Conservation (phyloP, 2,888 invertebrate species). For the Periphyllus acericola region DNA sequence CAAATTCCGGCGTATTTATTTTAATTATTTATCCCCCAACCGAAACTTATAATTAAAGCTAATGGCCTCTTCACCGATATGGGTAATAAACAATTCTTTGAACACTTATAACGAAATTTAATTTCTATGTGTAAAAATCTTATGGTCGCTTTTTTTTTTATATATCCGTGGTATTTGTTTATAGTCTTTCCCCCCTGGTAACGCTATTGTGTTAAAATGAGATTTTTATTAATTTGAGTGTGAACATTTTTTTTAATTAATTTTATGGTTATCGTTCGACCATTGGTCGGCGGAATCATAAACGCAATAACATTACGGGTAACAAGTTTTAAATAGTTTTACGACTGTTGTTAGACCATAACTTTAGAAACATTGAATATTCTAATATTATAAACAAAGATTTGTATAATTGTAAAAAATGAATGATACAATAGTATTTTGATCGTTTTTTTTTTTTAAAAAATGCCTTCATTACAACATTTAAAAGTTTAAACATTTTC, state of each 20-base stretch:
- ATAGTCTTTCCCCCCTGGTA: background rate
- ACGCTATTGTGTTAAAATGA: background rate
- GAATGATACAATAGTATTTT: no score
- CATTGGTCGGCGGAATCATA: background rate
- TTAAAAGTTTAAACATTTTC: background rate
- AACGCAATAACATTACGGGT: background rate
- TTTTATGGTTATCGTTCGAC: background rate
- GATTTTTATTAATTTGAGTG: background rate
- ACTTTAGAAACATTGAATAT: background rate
- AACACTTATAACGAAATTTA: background rate
- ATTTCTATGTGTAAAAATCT: background rate
- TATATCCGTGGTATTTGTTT: background rate
- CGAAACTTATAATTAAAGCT: background rate
- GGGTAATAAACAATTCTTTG: background rate
- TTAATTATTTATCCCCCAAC: background rate
- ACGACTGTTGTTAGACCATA: background rate
- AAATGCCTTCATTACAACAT: background rate
- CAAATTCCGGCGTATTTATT: background rate
- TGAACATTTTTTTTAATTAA: background rate
- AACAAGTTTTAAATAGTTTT: slow-evolving; percentile 1
- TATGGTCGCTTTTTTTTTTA: background rate
- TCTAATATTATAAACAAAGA: background rate
- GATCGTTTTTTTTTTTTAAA: background rate
- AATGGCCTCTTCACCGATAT: background rate
- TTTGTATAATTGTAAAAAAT: background rate